Conservation (phyloP, 1,140 invertebrate genomes). For the Micrasema minimum region DNA sequence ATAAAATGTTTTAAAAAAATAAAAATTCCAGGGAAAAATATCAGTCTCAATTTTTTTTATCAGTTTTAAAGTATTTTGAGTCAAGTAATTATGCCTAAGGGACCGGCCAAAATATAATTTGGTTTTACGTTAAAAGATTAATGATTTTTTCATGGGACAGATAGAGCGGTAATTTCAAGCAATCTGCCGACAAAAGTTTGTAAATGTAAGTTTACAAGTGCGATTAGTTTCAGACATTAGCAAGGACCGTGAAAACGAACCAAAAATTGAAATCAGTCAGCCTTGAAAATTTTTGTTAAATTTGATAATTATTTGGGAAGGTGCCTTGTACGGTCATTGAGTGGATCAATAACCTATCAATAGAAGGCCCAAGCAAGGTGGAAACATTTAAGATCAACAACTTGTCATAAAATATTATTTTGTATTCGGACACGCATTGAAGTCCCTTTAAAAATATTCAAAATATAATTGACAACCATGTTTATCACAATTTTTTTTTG, state of each 20-base stretch:
- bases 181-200: background rate
- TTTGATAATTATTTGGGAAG: conserved; percentile 2
- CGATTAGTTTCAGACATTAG: conserved; percentile 7
- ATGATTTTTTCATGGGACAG: too few species aligned
- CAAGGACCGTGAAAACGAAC: conserved; percentile 26
- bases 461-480: too few species aligned
- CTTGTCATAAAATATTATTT: conserved; percentile 2
- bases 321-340: background rate
- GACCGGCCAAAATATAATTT: too few species aligned
- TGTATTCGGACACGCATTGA: background rate
- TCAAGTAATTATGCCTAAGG: too few species aligned
- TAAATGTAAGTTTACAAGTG: conserved; percentile 6
- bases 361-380: background rate
- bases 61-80: too few species aligned
- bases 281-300: conserved; percentile 5
- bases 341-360: conserved; percentile 5
- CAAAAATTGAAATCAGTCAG: conserved; percentile 22
- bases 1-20: too few species aligned
- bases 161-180: too few species aligned
- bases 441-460: too few species aligned
- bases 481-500: too few species aligned
- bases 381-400: conserved; percentile 4
- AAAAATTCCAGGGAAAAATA: too few species aligned
- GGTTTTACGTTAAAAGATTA: too few species aligned
- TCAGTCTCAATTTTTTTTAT: too few species aligned